Conservation (phyloP, 2,797 vertebrate genomes). For the Argentina silus region DNA sequence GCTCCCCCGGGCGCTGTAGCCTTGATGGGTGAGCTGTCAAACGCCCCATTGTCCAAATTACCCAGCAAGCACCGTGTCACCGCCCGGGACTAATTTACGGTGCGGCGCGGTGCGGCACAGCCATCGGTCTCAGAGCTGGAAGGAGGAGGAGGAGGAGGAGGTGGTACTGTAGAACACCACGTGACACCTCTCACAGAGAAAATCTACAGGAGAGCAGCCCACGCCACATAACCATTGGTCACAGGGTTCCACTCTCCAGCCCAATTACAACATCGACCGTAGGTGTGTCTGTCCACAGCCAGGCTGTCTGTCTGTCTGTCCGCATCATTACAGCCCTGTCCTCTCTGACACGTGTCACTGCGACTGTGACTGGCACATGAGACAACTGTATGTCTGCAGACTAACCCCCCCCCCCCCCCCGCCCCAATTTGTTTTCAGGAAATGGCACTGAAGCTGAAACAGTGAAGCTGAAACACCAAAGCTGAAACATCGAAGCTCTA, state of each 20-base stretch:
- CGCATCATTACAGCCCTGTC: not conserved
- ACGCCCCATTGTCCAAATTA: slow-evolving; percentile 87
- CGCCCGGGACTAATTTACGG: slow-evolving; percentile 85
- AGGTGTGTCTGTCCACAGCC: not conserved
- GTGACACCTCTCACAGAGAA: slow-evolving; percentile 45
- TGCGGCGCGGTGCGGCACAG: slow-evolving; percentile 44
- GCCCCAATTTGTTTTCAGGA: too few relatives aligned
- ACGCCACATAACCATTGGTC: slow-evolving; percentile 43
- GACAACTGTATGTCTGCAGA: slow-evolving; percentile 10
- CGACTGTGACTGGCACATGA: slow-evolving; percentile 47
- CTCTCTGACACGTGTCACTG: slow-evolving; percentile 70
- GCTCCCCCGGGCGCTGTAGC: slow-evolving; percentile 74
- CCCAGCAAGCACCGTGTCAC: slow-evolving; percentile 78
- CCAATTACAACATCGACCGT: not conserved
- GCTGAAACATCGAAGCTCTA: slow-evolving; percentile 34
- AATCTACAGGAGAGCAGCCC: slow-evolving; percentile 40
- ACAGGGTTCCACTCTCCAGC: not conserved
- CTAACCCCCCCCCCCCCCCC: too few relatives aligned
- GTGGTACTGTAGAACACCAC: slow-evolving; percentile 26
- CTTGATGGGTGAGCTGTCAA: slow-evolving; percentile 89
- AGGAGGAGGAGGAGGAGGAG: slow-evolving; percentile 33
- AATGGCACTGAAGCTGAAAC: too few relatives aligned
- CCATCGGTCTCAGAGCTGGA: slow-evolving; percentile 55
- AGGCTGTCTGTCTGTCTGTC: not conserved
- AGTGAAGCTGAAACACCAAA: slow-evolving; percentile 6